Evolutionary conservation across 2,888 invertebrate species (phyloP).

Genomic region (Coelinius sp.): DNA sequence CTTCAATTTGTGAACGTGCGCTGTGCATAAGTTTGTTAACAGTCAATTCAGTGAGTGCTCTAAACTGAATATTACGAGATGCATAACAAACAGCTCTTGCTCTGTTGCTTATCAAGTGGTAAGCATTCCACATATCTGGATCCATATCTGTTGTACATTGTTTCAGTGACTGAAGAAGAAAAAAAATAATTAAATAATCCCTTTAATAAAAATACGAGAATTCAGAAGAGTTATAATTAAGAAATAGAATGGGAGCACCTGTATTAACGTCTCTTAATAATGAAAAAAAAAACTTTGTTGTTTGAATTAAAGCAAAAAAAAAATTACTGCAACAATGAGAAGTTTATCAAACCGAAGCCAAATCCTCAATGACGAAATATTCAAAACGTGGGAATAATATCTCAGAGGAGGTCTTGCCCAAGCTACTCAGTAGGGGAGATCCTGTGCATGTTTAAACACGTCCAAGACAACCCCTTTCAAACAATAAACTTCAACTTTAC

Average conservation of each 20-base stretch:
- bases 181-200: neutral
- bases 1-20: conserved; percentile 71
- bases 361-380: neutral
- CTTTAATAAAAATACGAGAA: neutral
- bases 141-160: conserved; percentile 79
- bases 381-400: conserved; percentile 1
- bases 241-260: neutral
- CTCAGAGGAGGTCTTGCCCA: conserved; percentile 43
- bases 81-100: conserved; percentile 80
- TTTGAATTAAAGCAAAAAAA: too few relatives aligned
- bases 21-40: conserved; percentile 77
- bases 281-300: neutral
- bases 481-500: conserved; percentile 7
- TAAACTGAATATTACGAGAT: conserved; percentile 77
- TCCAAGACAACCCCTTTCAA: conserved; percentile 47
- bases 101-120: conserved; percentile 78
- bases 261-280: neutral
- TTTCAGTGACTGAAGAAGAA: conserved; percentile 72
- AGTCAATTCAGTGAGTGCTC: conserved; percentile 77
- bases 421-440: conserved; percentile 47
- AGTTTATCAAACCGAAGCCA: neutral
- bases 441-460: conserved; percentile 61
- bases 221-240: neutral
- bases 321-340: neutral
- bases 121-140: conserved; percentile 79